These are phyloP conservation scores for Tragelaphus buxtoni DNA, from an alignment of 2,113 vertebrate species.

Conservation along the genomic window DNA sequence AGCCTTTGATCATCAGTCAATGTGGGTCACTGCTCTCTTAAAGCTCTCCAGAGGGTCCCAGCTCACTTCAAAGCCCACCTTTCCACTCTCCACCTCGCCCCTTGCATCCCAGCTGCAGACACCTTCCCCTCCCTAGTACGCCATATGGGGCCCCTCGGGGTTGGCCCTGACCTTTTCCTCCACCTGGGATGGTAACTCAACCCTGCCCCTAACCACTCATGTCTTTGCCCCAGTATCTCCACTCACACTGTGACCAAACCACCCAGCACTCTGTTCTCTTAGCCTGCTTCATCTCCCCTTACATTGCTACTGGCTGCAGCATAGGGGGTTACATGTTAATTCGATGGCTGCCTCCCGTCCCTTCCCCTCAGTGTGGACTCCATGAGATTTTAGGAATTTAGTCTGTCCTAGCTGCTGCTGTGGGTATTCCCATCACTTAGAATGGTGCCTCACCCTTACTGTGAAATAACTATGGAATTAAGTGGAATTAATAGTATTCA, in stretches of 20 bases:
- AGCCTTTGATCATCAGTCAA: not conserved
- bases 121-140: not conserved
- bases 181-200: not conserved
- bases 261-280: not conserved
- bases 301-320: too few relatives aligned
- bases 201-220: not conserved
- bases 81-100: not conserved
- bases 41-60: not conserved
- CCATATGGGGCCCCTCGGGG: rapidly evolving
- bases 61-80: not conserved
- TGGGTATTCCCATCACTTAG: not conserved
- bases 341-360: too few relatives aligned
- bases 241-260: not conserved
- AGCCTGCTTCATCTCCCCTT: not conserved
- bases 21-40: not conserved
- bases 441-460: not conserved
- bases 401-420: not conserved
- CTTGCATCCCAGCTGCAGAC: not conserved
- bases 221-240: not conserved
- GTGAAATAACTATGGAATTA: not conserved
- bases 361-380: not conserved
- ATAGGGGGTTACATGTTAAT: rapidly evolving
- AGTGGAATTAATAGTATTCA: not conserved
- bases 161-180: not conserved
- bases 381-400: not conserved